Conservation (phyloP, 1,140 invertebrate species). For the Cydia strobilella region DNA sequence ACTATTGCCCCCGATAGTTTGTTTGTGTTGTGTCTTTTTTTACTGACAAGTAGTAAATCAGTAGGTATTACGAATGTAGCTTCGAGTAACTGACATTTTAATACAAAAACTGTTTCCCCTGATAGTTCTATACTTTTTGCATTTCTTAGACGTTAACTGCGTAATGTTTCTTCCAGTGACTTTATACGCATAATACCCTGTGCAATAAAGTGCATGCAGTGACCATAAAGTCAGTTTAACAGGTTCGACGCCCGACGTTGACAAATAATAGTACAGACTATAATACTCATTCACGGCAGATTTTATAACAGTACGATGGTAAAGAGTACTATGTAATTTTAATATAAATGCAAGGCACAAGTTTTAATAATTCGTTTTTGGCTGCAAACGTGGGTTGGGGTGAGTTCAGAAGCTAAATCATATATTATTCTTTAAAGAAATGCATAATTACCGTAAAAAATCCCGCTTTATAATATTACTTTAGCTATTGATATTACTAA, state of each 20-base stretch:
- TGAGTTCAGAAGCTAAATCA: too few relatives aligned
- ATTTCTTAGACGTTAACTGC: neutral
- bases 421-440: too few relatives aligned
- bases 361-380: too few relatives aligned
- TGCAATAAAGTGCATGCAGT: conserved; percentile 29
- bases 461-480: too few relatives aligned
- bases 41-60: neutral
- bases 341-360: too few relatives aligned
- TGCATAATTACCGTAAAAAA: too few relatives aligned
- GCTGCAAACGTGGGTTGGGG: too few relatives aligned
- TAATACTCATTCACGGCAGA: conserved; percentile 26
- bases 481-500: too few relatives aligned
- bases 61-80: neutral
- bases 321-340: conserved; percentile 11
- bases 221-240: conserved; percentile 31
- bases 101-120: neutral
- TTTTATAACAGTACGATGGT: conserved; percentile 26
- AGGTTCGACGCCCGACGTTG: conserved; percentile 26
- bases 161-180: conserved; percentile 8
- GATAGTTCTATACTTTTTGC: neutral
- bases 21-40: neutral
- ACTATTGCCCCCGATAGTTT: neutral
- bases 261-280: conserved; percentile 29
- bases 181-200: conserved; percentile 26
- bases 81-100: neutral